These are phyloP conservation scores for Egretta garzetta DNA, from an alignment of 2,113 vertebrate genomes.

Conservation along the genomic window DNA sequence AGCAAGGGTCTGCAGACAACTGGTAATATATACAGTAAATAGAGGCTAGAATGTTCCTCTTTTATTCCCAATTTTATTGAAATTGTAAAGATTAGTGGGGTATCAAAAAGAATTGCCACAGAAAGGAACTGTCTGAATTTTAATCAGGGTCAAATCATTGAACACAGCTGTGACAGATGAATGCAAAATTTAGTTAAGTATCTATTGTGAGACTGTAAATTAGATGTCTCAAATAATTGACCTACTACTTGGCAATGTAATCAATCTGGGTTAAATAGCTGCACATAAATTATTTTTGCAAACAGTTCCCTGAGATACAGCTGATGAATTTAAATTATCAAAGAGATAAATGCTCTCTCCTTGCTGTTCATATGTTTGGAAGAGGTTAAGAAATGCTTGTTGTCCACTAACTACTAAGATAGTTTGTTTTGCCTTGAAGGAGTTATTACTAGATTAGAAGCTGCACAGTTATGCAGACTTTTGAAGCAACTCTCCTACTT, in stretches of 20 bases:
- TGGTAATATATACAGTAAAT: background rate
- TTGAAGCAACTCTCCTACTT: background rate
- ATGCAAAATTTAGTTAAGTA: slow-evolving; percentile 30
- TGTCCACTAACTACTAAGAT: background rate
- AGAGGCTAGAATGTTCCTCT: background rate
- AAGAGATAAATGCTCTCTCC: background rate
- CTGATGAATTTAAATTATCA: background rate
- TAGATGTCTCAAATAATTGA: slow-evolving; percentile 3
- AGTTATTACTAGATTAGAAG: background rate
- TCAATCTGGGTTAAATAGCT: slow-evolving; percentile 24
- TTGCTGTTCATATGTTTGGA: background rate
- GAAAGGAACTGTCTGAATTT: background rate
- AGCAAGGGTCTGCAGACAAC: background rate
- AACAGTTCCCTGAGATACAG: background rate
- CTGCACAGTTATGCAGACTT: background rate
- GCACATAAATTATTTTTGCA: slow-evolving; percentile 16
- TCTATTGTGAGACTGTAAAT: slow-evolving; percentile 28
- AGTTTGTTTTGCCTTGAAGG: background rate
- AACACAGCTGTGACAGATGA: slow-evolving; percentile 35
- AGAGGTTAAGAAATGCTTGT: background rate
- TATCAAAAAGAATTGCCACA: slow-evolving; percentile 8
- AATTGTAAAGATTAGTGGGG: slow-evolving; percentile 2
- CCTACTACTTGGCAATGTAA: background rate
- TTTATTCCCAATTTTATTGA: background rate
- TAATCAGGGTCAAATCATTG: slow-evolving; percentile 30